These are phyloP conservation scores for Tangara arthus DNA, from an alignment of 2,797 vertebrate species.

Conservation along the genomic window DNA sequence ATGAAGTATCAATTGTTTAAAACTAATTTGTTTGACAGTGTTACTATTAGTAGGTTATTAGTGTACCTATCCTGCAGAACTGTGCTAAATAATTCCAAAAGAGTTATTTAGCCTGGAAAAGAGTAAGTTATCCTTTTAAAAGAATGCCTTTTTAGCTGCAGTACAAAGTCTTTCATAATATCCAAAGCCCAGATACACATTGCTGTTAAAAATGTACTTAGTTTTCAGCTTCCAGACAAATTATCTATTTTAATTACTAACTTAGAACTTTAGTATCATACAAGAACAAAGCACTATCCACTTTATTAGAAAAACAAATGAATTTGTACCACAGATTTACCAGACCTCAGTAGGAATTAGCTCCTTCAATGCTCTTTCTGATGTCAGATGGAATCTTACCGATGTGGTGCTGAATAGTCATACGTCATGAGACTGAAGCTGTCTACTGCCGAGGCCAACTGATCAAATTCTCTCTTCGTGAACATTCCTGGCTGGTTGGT, in stretches of 20 bases:
- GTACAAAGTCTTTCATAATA: not conserved
- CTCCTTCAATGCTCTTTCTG: not conserved
- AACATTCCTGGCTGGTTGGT: constrained; percentile 88
- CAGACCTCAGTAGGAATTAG: not conserved
- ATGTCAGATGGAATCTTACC: constrained; percentile 60
- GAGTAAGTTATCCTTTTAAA: not conserved
- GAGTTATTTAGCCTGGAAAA: not conserved
- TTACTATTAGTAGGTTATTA: not conserved
- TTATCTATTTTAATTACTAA: not conserved
- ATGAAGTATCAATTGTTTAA: not conserved
- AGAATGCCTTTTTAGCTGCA: not conserved
- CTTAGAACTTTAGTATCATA: not conserved
- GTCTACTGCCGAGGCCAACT: constrained; percentile 85
- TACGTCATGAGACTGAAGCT: constrained; percentile 98
- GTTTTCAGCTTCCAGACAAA: not conserved
- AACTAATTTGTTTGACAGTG: not conserved
- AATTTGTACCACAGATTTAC: not conserved
- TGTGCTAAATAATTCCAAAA: not conserved
- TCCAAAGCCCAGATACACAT: not conserved
- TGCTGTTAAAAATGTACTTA: not conserved
- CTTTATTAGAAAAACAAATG: not conserved
- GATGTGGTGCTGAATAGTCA: constrained; percentile 84
- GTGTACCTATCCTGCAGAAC: not conserved
- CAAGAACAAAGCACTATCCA: not conserved
- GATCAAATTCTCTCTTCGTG: constrained; percentile 88